Conservation (phyloP, 2,888 invertebrate species). For the Hyposoter didymator region DNA sequence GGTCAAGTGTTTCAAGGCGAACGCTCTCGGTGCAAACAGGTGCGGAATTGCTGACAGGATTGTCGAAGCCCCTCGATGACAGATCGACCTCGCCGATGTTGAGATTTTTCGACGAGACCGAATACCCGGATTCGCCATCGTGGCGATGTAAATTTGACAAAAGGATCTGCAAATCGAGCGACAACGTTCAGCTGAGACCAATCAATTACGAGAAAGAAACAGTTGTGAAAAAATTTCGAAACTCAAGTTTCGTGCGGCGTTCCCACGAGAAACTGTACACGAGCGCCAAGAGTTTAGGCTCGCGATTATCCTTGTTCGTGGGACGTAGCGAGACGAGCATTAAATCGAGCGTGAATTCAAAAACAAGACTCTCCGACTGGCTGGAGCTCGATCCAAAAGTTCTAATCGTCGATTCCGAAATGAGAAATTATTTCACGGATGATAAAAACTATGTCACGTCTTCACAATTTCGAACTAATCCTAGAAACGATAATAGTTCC, state of each 20-base stretch:
- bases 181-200: slow-evolving; percentile 50
- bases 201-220: slow-evolving; percentile 5
- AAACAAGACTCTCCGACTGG: slow-evolving; percentile 45
- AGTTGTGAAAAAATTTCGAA: slow-evolving; percentile 4
- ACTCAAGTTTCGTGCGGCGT: slow-evolving; percentile 18
- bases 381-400: slow-evolving; percentile 61
- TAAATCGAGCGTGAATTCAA: slow-evolving; percentile 32
- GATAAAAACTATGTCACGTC: not conserved
- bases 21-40: slow-evolving; percentile 76
- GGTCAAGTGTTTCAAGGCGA: slow-evolving; percentile 68
- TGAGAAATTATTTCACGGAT: slow-evolving; percentile 13
- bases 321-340: slow-evolving; percentile 54
- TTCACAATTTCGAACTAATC: slow-evolving; percentile 18
- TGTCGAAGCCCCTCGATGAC: slow-evolving; percentile 56
- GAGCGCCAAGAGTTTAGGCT: slow-evolving; percentile 59
- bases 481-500: slow-evolving; percentile 40
- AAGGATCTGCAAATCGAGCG: slow-evolving; percentile 67
- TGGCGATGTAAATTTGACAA: slow-evolving; percentile 63
- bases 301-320: slow-evolving; percentile 58
- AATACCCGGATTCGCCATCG: slow-evolving; percentile 44
- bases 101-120: slow-evolving; percentile 38
- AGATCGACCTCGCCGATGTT: slow-evolving; percentile 62
- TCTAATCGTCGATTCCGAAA: slow-evolving; percentile 51
- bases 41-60: slow-evolving; percentile 69
- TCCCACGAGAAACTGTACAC: slow-evolving; percentile 60